Conservation (phyloP, 2,888 invertebrate species). For the Pegoplata infirma region DNA sequence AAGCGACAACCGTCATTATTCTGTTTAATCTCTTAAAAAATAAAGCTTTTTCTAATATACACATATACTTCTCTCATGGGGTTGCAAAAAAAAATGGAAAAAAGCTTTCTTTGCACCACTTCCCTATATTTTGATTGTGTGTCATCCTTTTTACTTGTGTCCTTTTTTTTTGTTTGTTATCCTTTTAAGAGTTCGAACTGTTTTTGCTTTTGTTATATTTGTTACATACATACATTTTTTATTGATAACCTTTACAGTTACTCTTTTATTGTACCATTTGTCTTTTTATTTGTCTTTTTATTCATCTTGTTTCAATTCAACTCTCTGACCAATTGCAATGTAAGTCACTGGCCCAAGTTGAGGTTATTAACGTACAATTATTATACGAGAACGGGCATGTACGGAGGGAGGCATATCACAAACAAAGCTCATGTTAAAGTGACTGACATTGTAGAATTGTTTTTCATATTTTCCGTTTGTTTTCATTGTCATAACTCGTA, state of each 20-base stretch:
- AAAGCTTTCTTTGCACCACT: conserved; percentile 61
- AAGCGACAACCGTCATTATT: too few species aligned
- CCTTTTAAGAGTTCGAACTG: too few species aligned
- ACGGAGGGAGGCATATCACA: conserved; percentile 1
- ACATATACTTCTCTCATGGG: conserved; percentile 27
- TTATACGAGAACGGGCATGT: neutral
- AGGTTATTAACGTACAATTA: conserved; percentile 52
- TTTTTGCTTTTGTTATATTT: conserved; percentile 1
- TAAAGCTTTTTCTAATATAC: conserved; percentile 25
- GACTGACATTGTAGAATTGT: conserved; percentile 54
- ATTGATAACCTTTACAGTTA: conserved; percentile 47
- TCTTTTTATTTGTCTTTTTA: conserved; percentile 19
- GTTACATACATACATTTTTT: conserved; percentile 27
- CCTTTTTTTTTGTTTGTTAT: conserved; percentile 23
- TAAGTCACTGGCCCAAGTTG: conserved; percentile 62
- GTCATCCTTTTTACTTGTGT: conserved; percentile 41
- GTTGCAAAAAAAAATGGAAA: neutral
- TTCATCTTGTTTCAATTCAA: conserved; percentile 21
- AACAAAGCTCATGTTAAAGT: conserved; percentile 47
- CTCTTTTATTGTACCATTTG: conserved; percentile 17
- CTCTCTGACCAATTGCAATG: conserved; percentile 41
- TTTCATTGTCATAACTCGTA: conserved; percentile 45
- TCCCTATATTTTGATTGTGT: conserved; percentile 55
- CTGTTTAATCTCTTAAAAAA: neutral
- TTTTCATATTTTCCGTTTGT: conserved; percentile 25